Evolutionary conservation across 2,888 invertebrate species (phyloP), one percentile per base, ranked within the genome.

Genomic region (Cryptophagus acutangulus): DNA sequence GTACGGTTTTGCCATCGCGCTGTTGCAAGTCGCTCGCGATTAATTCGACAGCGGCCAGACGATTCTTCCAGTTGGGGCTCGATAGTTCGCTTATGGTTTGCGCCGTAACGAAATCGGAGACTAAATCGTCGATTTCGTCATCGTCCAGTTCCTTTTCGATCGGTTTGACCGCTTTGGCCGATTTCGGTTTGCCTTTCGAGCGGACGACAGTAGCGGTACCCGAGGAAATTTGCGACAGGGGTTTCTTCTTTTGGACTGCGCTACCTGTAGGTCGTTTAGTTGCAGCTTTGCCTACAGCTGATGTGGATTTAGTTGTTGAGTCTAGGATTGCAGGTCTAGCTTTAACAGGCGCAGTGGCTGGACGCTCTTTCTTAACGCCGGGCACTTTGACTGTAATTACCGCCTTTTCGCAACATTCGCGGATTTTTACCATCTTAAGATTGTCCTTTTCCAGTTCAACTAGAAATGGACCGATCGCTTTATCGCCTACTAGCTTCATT

Each of bases 401-500:
- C 20, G 93, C 93, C 70, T 94, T 95, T 36, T 96, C 94, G 54
- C 86, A 85, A 59, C 81, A 88, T 65, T 97, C 97, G 67, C 91
- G 92, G 33, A 97, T 86, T 73, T 95, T 97, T 31, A 82, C 79
- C 78, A 94, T 85, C 71, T 96, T 97, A 17, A 94, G 71, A 28
- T 81, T 79, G 64, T 99, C 97, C 1, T 82, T 80, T 66, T 99
- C 97, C 1, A 97, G 69, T 64, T 96, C 96, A 1, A 81, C 80
- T 14, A 96, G 75, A 63, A 91, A 89, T 0, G 91, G 87, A 31
- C 77, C 77, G 41, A 97, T 82, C 25, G 82, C 79, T 68, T 93
- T 94, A 61, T 97, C 96, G 1, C 95, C 89, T 8, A 96, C 87
- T 2, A 95, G 78, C 69, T 94, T 95, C 74, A 93, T 84, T 1